phyloP scores from a whole-genome alignment of 2,888 invertebrate genomes.

The Parapristionchus giblindavisi region DNA sequence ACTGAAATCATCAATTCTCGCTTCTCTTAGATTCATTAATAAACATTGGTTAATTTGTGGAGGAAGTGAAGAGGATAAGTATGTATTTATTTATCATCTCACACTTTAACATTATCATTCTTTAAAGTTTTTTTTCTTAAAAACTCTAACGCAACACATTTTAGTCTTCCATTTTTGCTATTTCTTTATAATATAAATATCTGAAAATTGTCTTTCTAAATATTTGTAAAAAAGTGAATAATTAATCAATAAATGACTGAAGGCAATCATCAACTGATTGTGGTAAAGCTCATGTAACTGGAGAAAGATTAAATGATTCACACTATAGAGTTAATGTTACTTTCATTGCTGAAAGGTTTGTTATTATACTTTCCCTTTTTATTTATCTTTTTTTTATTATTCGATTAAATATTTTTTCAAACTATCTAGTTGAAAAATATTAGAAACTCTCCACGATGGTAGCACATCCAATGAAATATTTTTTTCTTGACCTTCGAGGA shows the following conservation, averaged over 20 bases:
- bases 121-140: too few relatives aligned
- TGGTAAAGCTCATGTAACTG: conserved; percentile 68
- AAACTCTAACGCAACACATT: too few relatives aligned
- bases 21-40: conserved; percentile 60
- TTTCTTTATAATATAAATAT: too few relatives aligned
- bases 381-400: background rate
- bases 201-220: too few relatives aligned
- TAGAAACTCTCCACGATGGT: background rate
- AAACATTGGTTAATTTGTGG: conserved; percentile 67
- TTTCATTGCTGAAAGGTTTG: conserved; percentile 65
- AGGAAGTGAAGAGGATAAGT: conserved; percentile 50
- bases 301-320: conserved; percentile 56
- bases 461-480: too few relatives aligned
- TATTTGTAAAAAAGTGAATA: too few relatives aligned
- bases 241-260: background rate
- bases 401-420: too few relatives aligned
- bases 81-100: conserved; percentile 3
- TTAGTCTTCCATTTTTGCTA: too few relatives aligned
- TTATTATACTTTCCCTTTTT: background rate
- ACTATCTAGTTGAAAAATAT: background rate
- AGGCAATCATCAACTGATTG: conserved; percentile 59
- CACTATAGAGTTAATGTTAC: conserved; percentile 67
- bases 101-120: background rate
- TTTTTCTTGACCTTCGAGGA: too few relatives aligned
- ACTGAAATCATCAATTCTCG: conserved; percentile 30